A percentile compares a stretch with the other conserved stretches of the same genome.
Conservation (phyloP, 2,797 vertebrate genomes). For the Peromyscus aztecus region DNA sequence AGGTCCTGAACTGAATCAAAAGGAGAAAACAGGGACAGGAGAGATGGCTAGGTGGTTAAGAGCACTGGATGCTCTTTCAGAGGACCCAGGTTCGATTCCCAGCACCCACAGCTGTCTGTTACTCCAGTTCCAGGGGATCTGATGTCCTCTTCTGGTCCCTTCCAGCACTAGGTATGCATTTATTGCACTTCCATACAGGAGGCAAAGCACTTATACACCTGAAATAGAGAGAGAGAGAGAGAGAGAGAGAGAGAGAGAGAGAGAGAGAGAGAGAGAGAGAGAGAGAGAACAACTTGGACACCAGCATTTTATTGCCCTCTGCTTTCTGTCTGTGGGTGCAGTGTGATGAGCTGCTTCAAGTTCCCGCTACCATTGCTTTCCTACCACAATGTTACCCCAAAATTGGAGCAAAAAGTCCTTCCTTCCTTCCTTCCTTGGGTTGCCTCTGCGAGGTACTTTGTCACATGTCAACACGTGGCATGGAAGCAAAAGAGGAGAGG, state of each 20-base stretch:
- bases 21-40: not conserved
- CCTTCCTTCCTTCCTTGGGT: not conserved
- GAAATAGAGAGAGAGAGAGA: too few relatives aligned
- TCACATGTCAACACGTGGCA: not conserved
- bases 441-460: not conserved
- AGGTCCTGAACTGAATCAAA: not conserved
- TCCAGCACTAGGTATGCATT: not conserved
- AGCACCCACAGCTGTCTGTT: not conserved
- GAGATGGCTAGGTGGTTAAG: not conserved
- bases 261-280: not conserved
- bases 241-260: too few relatives aligned
- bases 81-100: not conserved
- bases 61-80: not conserved
- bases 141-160: not conserved
- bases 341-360: not conserved
- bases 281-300: not conserved
- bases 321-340: not conserved
- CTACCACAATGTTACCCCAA: not conserved
- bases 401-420: not conserved
- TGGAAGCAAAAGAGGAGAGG: not conserved
- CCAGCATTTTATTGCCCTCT: not conserved
- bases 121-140: not conserved
- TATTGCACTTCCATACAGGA: not conserved
- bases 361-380: not conserved
- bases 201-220: not conserved